phyloP scores from a whole-genome alignment of 2,113 vertebrate species.

The Strigops habroptila region DNA sequence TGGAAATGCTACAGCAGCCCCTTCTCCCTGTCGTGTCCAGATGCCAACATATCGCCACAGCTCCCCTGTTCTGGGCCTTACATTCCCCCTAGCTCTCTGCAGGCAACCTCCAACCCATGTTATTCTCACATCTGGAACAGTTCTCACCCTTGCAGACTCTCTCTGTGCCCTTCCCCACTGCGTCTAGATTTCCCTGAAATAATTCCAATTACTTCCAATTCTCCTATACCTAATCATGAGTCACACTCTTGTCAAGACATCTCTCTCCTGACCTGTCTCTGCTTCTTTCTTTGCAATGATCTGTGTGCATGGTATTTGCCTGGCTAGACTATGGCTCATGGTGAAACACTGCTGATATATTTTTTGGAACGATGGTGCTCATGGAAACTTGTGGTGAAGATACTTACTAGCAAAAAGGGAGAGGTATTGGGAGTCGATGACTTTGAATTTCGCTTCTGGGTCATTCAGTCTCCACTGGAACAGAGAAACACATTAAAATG shows the following conservation, averaged over 20 bases:
- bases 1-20: background rate
- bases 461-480: constrained; percentile 84
- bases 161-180: background rate
- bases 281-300: background rate
- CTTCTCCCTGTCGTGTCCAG: background rate
- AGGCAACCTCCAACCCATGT: background rate
- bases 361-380: background rate
- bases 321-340: background rate
- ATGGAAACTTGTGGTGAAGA: background rate
- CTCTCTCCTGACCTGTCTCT: background rate
- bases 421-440: constrained; percentile 84
- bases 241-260: background rate
- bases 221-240: background rate
- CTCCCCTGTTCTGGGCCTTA: background rate
- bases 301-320: background rate
- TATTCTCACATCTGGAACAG: background rate
- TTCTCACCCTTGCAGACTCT: background rate
- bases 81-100: background rate
- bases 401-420: constrained; percentile 92
- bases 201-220: background rate
- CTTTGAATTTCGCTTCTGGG: constrained; percentile 71
- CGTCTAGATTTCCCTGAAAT: background rate
- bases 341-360: background rate
- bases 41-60: background rate
- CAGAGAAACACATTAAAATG: constrained; percentile 6